These are phyloP conservation scores for Pygmarrhopalites habei DNA, from an alignment of 1,140 invertebrate species.

Conservation along the genomic window DNA sequence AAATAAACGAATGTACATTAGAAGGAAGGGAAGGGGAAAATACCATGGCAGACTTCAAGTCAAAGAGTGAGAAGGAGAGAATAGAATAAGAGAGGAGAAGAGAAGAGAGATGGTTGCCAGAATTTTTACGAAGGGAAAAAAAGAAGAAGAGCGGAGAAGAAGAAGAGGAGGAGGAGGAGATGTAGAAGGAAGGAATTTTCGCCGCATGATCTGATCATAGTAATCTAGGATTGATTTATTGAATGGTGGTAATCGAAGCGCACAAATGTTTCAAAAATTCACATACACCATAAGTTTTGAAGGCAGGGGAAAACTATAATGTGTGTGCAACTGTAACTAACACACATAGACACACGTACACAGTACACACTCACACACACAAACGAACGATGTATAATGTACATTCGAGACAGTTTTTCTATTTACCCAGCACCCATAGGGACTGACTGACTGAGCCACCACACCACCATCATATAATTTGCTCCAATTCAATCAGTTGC, in stretches of 20 bases:
- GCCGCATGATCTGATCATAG: background rate
- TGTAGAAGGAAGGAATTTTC: background rate
- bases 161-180: background rate
- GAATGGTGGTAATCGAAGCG: slow-evolving; percentile 1
- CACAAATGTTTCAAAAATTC: background rate
- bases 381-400: no score
- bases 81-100: no score
- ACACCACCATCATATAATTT: background rate
- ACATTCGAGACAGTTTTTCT: no score
- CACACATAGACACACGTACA: no score
- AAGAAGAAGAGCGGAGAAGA: background rate
- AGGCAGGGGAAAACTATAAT: no score
- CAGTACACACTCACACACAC: no score
- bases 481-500: slow-evolving; percentile 1
- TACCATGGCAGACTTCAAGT: no score
- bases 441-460: background rate
- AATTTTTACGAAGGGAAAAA: no score
- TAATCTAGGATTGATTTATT: slow-evolving; percentile 8
- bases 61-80: no score
- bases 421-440: background rate
- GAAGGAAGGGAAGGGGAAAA: no score
- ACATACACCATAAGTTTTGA: background rate
- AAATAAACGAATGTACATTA: background rate
- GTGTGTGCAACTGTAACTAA: no score
- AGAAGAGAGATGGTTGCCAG: no score